These are phyloP conservation scores for Ifrita kowaldi DNA, from an alignment of 2,113 vertebrate species.

Conservation along the genomic window DNA sequence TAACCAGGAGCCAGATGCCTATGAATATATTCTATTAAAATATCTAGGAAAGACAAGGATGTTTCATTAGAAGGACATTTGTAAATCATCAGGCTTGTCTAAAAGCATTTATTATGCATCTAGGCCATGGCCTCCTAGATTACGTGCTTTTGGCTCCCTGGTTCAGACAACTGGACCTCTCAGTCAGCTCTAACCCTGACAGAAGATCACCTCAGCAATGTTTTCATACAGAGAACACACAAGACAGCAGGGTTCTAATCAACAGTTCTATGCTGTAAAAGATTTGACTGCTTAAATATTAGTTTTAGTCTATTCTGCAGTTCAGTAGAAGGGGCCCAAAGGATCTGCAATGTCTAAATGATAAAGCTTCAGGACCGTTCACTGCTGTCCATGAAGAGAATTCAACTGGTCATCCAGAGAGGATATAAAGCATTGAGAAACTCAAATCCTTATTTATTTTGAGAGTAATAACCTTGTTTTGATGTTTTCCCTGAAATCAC, in stretches of 20 bases:
- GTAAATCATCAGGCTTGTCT: neutral
- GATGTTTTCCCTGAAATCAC: neutral
- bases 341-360: neutral
- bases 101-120: neutral
- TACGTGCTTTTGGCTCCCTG: neutral
- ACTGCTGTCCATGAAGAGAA: neutral
- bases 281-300: neutral
- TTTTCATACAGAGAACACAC: neutral
- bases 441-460: neutral
- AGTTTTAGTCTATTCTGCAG: neutral
- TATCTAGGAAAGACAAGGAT: slow-evolving; percentile 35
- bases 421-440: neutral
- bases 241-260: neutral
- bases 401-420: neutral
- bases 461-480: neutral
- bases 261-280: neutral
- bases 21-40: slow-evolving; percentile 5
- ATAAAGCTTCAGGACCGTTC: neutral
- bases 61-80: slow-evolving; percentile 36
- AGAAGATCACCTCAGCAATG: neutral
- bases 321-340: neutral
- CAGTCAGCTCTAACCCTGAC: neutral
- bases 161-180: neutral
- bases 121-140: neutral
- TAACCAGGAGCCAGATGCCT: slow-evolving; percentile 40